Conservation (phyloP, 2,113 vertebrate species). For the Cettia cetti region DNA sequence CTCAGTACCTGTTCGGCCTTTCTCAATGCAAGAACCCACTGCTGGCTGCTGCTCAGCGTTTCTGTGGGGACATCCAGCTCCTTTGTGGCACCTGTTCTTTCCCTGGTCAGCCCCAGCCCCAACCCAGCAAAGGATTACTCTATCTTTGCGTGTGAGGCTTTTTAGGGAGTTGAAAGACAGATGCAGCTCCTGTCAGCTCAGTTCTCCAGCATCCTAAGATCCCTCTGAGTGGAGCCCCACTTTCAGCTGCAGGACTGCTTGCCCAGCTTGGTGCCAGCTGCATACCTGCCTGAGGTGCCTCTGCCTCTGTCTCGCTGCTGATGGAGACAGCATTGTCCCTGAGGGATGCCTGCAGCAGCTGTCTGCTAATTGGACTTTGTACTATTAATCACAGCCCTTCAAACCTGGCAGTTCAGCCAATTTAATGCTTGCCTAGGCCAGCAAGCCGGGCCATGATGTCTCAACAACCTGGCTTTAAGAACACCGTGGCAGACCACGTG, state of each 20-base stretch:
- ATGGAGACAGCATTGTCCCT: not conserved
- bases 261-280: not conserved
- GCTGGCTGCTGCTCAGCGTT: not conserved
- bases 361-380: not conserved
- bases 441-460: not conserved
- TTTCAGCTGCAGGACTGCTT: not conserved
- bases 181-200: not conserved
- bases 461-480: not conserved
- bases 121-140: not conserved
- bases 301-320: not conserved
- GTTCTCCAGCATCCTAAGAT: not conserved
- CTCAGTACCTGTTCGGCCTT: not conserved
- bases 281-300: not conserved
- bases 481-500: rapidly evolving
- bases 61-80: not conserved
- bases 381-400: not conserved
- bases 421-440: not conserved
- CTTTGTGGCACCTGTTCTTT: not conserved
- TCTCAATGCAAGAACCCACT: not conserved
- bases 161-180: not conserved
- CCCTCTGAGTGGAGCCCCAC: not conserved
- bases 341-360: not conserved
- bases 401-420: not conserved
- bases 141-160: not conserved
- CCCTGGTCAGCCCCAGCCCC: not conserved